Evolutionary conservation across 2,797 vertebrate genomes (phyloP).

Genomic region (Podarcis lilfordi): DNA sequence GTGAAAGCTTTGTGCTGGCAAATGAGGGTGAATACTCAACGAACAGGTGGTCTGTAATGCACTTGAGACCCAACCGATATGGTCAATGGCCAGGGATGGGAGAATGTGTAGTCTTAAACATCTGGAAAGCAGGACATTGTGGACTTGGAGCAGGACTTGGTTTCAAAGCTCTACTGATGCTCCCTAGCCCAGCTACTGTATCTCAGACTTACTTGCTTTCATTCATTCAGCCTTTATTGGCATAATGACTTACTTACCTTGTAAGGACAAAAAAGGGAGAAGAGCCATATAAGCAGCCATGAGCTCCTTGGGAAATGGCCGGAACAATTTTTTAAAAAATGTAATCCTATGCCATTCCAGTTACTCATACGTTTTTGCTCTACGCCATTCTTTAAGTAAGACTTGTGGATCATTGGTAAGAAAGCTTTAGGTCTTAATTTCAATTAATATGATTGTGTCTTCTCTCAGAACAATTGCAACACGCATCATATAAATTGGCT

Average conservation of each 20-base stretch:
- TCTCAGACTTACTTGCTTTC: background rate
- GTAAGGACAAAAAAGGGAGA: background rate
- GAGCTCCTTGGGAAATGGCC: background rate
- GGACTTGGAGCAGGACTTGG: background rate
- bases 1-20: too few relatives aligned
- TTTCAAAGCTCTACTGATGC: background rate
- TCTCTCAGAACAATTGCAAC: background rate
- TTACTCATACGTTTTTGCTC: background rate
- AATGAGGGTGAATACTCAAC: too few relatives aligned
- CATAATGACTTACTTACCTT: background rate
- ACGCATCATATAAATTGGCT: background rate
- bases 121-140: too few relatives aligned
- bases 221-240: too few relatives aligned
- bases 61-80: too few relatives aligned
- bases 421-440: too few relatives aligned
- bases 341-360: background rate
- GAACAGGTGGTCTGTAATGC: too few relatives aligned
- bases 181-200: background rate
- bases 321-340: background rate
- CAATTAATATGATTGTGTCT: too few relatives aligned
- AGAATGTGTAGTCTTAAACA: too few relatives aligned
- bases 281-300: background rate
- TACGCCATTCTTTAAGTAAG: too few relatives aligned
- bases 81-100: too few relatives aligned
- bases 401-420: too few relatives aligned